A percentile compares a stretch with the other conserved stretches of the same genome.
These are phyloP conservation scores for Gonioctena quinquepunctata DNA, from an alignment of 1,140 invertebrate genomes.

Conservation along the genomic window DNA sequence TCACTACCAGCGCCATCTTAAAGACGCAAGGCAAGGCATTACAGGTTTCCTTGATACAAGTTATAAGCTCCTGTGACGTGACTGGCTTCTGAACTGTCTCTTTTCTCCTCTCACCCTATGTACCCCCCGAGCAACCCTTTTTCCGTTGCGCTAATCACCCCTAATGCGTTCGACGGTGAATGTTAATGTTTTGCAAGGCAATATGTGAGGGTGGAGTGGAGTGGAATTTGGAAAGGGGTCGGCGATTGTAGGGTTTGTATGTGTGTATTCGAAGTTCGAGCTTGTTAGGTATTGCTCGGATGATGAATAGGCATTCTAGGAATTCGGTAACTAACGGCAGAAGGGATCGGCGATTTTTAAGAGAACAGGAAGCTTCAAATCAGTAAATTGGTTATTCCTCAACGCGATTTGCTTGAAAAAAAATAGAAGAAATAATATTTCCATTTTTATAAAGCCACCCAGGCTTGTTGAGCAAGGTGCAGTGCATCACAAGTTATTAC, in stretches of 20 bases:
- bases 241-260: not conserved
- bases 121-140: conserved; percentile 13
- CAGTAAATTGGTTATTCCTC: too few relatives aligned
- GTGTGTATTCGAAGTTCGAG: not conserved
- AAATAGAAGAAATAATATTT: too few relatives aligned
- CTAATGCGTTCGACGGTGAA: conserved; percentile 15
- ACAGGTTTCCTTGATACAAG: conserved; percentile 47
- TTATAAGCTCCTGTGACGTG: conserved; percentile 47
- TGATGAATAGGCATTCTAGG: not conserved
- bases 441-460: too few relatives aligned
- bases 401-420: too few relatives aligned
- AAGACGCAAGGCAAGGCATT: conserved; percentile 30
- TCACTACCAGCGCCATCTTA: conserved; percentile 33
- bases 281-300: not conserved
- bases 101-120: conserved; percentile 10
- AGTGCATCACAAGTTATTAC: too few relatives aligned
- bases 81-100: conserved; percentile 38
- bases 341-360: too few relatives aligned
- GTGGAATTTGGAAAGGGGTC: conserved; percentile 19
- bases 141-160: conserved; percentile 19
- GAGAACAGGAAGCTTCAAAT: too few relatives aligned
- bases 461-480: too few relatives aligned
- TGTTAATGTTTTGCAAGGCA: conserved; percentile 21
- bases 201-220: conserved; percentile 14
- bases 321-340: not conserved